Evolutionary conservation across 2,888 invertebrate species (phyloP), one percentile per base, ranked within the genome.

Genomic region (Morpho helenor): DNA sequence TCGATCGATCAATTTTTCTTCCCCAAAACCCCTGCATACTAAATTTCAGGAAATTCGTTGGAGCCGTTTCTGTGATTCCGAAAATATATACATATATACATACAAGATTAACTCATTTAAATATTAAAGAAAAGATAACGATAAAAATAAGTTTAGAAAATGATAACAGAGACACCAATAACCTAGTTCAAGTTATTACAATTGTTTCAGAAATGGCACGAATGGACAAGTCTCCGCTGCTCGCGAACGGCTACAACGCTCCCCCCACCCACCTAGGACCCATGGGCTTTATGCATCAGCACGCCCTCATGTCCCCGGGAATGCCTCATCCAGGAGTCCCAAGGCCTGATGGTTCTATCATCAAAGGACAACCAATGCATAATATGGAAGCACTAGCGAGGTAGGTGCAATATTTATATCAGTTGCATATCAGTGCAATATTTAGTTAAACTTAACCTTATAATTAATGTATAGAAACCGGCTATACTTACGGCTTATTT

Each of bases 221-320:
- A 68, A 91, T 97, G 93, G 97, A 98, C 84, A 97, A 98, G 86
- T 97, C 97, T 22, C 97, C 97, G 41, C 92, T 97, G 46, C 92
- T 98, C 71, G 97, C 97, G 62, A 98, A 98, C 80, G 98, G 98
- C 65, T 98, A 97, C 93, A 97, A 97, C 88, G 97, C 97, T 69
- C 97, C 97, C 61, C 97, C 97, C 60, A 96, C 96, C 62, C 95
- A 96, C 84, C 93, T 97, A 71, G 96, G 96, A 79, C 97, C 97
- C 76, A 97, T 98, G 96, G 97, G 97, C 78, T 97, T 97, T 91
- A 97, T 97, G 96, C 97, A 97, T 83, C 94, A 97, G 82, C 96
- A 96, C 81, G 96, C 97, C 60, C 94, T 97, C 68, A 94, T 97
- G 92, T 97, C 97, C 57, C 97, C 97, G 9, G 97, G 97, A 54